These are phyloP conservation scores for Galeruca laticollis DNA, from an alignment of 2,888 invertebrate genomes.

Conservation along the genomic window DNA sequence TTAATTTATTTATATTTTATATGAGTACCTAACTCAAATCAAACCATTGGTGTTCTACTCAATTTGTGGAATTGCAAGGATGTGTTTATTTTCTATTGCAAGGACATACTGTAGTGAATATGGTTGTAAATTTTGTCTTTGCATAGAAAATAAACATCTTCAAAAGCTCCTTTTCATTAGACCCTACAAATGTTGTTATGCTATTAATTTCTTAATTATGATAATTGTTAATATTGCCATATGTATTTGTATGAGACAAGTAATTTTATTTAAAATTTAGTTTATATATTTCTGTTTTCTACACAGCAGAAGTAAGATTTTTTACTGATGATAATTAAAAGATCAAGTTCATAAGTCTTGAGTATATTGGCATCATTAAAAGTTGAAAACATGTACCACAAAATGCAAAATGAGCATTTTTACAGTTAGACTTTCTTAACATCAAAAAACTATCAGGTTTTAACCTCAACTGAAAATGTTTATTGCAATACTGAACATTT, in stretches of 20 bases:
- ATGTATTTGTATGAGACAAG: not conserved
- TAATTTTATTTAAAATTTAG: not conserved
- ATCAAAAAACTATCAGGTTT: not conserved
- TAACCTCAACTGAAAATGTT: not conserved
- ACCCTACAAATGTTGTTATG: not conserved
- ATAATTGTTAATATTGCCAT: too few species aligned
- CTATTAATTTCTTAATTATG: slow-evolving; percentile 1
- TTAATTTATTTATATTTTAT: slow-evolving; percentile 21
- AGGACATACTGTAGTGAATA: not conserved
- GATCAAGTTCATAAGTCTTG: not conserved
- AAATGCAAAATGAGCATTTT: not conserved
- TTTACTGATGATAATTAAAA: not conserved
- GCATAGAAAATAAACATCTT: not conserved
- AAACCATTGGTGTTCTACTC: not conserved
- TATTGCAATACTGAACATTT: not conserved
- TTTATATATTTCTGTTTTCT: not conserved
- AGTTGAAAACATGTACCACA: not conserved
- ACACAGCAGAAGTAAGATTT: not conserved
- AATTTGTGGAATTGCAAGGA: slow-evolving; percentile 5
- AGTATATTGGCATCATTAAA: not conserved
- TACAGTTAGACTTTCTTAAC: not conserved
- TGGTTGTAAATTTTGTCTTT: not conserved
- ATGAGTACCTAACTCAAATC: slow-evolving; percentile 6
- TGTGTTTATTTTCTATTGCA: not conserved
- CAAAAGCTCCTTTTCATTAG: not conserved